Percentiles rank a stretch among this genome's conserved stretches.
These are phyloP conservation scores for Brenthis ino DNA, from an alignment of 2,888 invertebrate genomes.

Conservation along the genomic window DNA sequence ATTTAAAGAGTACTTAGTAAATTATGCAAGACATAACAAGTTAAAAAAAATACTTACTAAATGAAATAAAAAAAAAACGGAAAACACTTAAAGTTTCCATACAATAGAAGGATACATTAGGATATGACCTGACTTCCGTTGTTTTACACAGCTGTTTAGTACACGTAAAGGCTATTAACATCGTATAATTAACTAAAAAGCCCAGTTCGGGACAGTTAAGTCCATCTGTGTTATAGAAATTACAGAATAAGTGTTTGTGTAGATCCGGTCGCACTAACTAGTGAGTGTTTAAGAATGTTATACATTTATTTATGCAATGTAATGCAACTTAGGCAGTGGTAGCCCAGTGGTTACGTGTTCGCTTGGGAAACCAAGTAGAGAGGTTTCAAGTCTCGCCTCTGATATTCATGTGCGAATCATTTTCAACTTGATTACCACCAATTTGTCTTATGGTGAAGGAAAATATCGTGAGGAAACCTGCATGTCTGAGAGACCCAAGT, in stretches of 20 bases:
- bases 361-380: no score
- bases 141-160: constrained; percentile 23
- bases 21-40: constrained; percentile 10
- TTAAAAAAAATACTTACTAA: no score
- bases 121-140: constrained; percentile 35
- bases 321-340: no score
- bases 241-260: background rate
- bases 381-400: no score
- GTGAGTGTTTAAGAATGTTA: constrained; percentile 13
- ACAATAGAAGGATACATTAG: constrained; percentile 36
- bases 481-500: no score
- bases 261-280: constrained; percentile 4
- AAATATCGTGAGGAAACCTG: no score
- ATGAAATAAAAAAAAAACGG: constrained; percentile 3
- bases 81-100: constrained; percentile 23
- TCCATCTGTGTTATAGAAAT: constrained; percentile 14
- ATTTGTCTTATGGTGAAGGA: no score
- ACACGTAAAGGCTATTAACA: constrained; percentile 32
- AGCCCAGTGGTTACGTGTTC: no score
- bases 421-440: no score
- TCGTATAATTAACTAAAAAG: constrained; percentile 30
- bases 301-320: no score
- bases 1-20: background rate
- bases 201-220: constrained; percentile 15
- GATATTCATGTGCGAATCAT: no score